phyloP scores from a whole-genome alignment of 2,888 invertebrate genomes.

The Cheilosia vulpina region DNA sequence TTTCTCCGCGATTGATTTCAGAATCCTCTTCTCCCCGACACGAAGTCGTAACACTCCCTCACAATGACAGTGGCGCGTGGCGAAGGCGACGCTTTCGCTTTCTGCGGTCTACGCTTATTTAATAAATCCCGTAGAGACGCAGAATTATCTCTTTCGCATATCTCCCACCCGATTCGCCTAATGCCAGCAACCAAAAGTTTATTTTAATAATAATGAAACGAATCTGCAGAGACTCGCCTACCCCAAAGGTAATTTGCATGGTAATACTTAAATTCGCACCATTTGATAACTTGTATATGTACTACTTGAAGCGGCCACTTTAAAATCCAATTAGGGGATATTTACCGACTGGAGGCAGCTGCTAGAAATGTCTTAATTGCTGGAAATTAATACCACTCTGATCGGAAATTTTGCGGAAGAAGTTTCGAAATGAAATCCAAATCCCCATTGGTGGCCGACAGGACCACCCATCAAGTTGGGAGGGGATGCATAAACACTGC shows the following conservation, averaged over 20 bases:
- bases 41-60: not conserved
- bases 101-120: slow-evolving; percentile 26
- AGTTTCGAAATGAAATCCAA: slow-evolving; percentile 30
- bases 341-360: slow-evolving; percentile 30
- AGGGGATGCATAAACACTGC: slow-evolving; percentile 30
- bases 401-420: slow-evolving; percentile 33
- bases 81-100: not conserved
- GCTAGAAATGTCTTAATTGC: slow-evolving; percentile 53
- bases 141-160: slow-evolving; percentile 41
- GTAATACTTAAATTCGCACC: slow-evolving; percentile 67
- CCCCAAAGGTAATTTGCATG: slow-evolving; percentile 60
- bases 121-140: slow-evolving; percentile 59
- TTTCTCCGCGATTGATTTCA: not conserved
- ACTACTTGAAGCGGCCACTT: slow-evolving; percentile 48
- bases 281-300: slow-evolving; percentile 57
- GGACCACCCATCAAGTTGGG: slow-evolving; percentile 19
- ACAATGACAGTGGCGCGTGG: not conserved
- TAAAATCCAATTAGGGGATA: slow-evolving; percentile 64
- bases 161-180: slow-evolving; percentile 29
- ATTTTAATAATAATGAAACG: slow-evolving; percentile 61
- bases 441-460: not conserved
- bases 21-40: not conserved
- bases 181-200: slow-evolving; percentile 58
- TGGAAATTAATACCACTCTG: slow-evolving; percentile 56
- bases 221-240: slow-evolving; percentile 17